Evolutionary conservation across 2,797 vertebrate genomes (phyloP), one percentile per base, ranked within the genome.

Genomic region (Lycodopsis pacificus): DNA sequence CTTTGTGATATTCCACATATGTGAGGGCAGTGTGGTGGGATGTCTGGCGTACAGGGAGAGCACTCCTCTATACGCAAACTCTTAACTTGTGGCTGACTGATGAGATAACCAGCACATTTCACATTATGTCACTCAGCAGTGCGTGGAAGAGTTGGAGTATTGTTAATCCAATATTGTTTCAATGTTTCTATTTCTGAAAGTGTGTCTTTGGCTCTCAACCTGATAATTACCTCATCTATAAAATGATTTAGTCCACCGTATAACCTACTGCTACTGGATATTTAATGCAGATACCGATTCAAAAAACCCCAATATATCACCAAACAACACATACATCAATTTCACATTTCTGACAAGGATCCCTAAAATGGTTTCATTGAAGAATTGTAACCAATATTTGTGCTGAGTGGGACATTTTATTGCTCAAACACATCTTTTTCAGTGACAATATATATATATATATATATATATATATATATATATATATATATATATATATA

Each of bases 1-100:
- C 80, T 77, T 76, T 77, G 86, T 88, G 91, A 90, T 90, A 94
- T 94, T 94, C 94, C 88, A 90, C 92, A 83, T 77, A n/a, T 85
- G 73, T 76, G 48, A 81, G 86, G 86, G 65, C 77, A 74, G 75
- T 54, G 74, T 74, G 65, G 56, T 77, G 80, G 84, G 70, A 79
- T 77, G 86, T 87, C 90, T 88, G 85, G 85, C 79, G 77, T 38
- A 38, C 36, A 38, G 73, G 66, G 81, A 25, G 56, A 80, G 62
- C 59, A 22, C 38, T 75, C 61, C 67, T 78, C 76, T 65, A 79
- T 69, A 83, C 49, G 57, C 40, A 76, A 53, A 77, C 69, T 67
- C 65, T 79, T 68, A 62, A 73, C 82, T 90, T 82, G 65, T 54
- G 77, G 63, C 46, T 79, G 63, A 81, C 80, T 86, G 77, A 88